Conservation (phyloP, 2,113 vertebrate genomes). For the Boleophthalmus pectinirostris region DNA sequence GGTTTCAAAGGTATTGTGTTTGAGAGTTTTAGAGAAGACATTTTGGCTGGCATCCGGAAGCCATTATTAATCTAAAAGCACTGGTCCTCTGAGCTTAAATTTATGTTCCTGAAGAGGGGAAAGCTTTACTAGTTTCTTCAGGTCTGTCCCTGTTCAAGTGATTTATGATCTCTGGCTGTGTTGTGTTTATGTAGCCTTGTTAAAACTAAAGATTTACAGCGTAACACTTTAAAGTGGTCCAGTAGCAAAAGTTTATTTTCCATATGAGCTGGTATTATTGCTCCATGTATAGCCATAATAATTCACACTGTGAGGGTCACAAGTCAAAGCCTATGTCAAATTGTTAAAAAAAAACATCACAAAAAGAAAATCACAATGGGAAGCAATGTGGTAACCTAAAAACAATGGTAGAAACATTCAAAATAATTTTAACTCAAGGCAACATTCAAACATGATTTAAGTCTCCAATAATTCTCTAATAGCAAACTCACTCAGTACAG, state of each 20-base stretch:
- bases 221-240: not conserved
- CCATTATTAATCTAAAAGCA: no score
- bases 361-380: no score
- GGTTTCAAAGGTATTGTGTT: no score
- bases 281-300: not conserved
- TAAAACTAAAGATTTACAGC: not conserved
- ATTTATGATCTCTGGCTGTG: slow-evolving; percentile 57
- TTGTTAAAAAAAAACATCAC: no score
- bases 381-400: no score
- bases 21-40: no score
- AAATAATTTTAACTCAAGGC: no score
- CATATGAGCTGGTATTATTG: not conserved
- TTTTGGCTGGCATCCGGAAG: no score
- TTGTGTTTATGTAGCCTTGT: slow-evolving; percentile 37
- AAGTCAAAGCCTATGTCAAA: not conserved
- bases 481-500: not conserved
- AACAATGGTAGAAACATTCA: no score
- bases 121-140: slow-evolving; percentile 10
- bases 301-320: not conserved
- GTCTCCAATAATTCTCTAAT: not conserved
- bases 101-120: no score
- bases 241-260: not conserved
- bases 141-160: slow-evolving; percentile 31
- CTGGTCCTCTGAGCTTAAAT: no score
- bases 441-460: not conserved